phyloP scores from a whole-genome alignment of 2,113 vertebrate genomes.

The Crotophaga sulcirostris region DNA sequence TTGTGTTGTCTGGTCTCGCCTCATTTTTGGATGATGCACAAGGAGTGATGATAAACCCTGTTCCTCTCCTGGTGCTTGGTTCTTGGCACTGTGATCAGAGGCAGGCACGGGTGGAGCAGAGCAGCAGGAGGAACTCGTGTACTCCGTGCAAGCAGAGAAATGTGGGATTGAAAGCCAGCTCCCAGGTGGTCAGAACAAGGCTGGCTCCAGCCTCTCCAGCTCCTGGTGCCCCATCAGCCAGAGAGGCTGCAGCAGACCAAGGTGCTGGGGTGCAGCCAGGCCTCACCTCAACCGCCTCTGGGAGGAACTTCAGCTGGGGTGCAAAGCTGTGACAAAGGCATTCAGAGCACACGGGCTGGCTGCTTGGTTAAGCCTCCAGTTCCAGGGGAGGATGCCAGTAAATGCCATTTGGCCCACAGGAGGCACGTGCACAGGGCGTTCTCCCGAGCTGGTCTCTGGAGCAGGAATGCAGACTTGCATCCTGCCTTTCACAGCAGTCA shows the following conservation, averaged over 20 bases:
- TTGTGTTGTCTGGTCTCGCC: background rate
- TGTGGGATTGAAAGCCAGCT: background rate
- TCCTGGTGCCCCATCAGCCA: background rate
- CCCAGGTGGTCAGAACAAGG: background rate
- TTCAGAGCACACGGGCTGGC: background rate
- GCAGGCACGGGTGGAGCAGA: background rate
- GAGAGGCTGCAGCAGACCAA: background rate
- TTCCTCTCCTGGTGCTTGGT: background rate
- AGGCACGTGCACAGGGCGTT: background rate
- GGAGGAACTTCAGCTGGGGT: background rate
- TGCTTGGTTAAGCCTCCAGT: background rate
- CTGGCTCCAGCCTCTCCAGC: background rate
- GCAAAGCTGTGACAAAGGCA: background rate
- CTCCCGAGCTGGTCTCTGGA: background rate
- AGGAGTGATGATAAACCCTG: rapidly evolving
- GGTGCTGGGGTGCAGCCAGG: rapidly evolving
- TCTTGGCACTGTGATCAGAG: background rate
- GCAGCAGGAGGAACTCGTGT: background rate
- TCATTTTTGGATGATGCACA: background rate
- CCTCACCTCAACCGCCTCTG: background rate
- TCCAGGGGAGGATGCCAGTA: background rate
- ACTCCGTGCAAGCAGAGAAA: background rate
- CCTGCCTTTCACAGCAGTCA: background rate
- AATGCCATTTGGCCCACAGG: background rate
- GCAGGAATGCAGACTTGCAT: background rate